These are phyloP conservation scores for Hozukius guyotensis DNA, from an alignment of 2,797 vertebrate species.

Conservation along the genomic window DNA sequence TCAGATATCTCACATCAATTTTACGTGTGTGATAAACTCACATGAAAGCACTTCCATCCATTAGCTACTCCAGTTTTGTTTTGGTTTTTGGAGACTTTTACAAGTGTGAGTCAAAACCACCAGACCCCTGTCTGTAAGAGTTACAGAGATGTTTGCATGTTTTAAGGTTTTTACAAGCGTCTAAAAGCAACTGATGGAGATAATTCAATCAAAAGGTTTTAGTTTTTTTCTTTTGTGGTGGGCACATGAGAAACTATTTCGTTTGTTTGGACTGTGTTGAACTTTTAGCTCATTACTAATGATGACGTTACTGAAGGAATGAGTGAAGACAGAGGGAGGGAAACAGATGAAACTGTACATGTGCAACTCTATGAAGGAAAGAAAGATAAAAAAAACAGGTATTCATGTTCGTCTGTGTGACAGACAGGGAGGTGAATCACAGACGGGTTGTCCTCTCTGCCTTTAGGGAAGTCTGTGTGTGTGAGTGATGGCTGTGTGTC, in stretches of 20 bases:
- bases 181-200: constrained; percentile 31
- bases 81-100: constrained; percentile 3
- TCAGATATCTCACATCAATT: too few species aligned
- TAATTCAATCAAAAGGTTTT: background rate
- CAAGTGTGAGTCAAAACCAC: background rate
- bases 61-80: background rate
- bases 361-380: background rate
- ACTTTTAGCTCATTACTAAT: background rate
- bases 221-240: background rate
- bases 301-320: background rate
- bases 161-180: constrained; percentile 42
- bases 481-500: constrained; percentile 71
- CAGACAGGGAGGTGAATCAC: constrained; percentile 50
- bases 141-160: constrained; percentile 3
- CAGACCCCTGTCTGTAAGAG: background rate
- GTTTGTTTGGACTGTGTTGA: constrained; percentile 3
- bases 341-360: background rate
- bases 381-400: background rate
- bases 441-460: constrained; percentile 42
- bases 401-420: constrained; percentile 11
- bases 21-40: background rate
- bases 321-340: background rate
- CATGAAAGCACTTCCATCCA: background rate
- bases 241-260: background rate
- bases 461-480: constrained; percentile 33